Percentiles rank a stretch among this genome's conserved stretches.
phyloP scores from a whole-genome alignment of 2,888 invertebrate genomes.

The Drosophila imparisetae region DNA sequence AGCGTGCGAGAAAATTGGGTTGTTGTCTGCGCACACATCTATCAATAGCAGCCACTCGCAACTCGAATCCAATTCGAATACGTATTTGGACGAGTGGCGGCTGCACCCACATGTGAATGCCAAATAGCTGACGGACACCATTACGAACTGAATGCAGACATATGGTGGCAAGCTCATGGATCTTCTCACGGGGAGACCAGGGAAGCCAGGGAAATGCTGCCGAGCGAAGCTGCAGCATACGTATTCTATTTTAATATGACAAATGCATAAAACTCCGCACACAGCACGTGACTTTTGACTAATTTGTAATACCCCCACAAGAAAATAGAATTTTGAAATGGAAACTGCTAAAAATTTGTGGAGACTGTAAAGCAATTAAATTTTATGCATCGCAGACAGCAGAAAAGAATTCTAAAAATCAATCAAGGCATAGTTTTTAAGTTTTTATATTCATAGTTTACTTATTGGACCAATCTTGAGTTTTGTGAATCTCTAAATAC shows the following conservation, averaged over 20 bases:
- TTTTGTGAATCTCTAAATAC: background rate
- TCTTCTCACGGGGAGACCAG: constrained; percentile 14
- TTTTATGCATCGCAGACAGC: background rate
- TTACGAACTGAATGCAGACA: constrained; percentile 43
- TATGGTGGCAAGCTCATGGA: constrained; percentile 35
- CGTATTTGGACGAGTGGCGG: constrained; percentile 1
- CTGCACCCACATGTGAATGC: constrained; percentile 40
- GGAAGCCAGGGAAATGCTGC: background rate
- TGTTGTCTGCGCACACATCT: constrained; percentile 60
- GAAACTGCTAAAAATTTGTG: background rate
- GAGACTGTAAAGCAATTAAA: background rate
- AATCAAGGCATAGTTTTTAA: background rate
- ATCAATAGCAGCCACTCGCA: constrained; percentile 64
- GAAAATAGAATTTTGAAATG: background rate
- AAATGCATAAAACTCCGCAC: constrained; percentile 50
- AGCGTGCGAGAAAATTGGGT: constrained; percentile 50
- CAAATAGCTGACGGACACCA: constrained; percentile 40
- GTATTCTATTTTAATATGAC: constrained; percentile 53
- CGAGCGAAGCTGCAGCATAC: constrained; percentile 21
- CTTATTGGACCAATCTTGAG: background rate
- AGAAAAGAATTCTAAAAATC: too few species aligned
- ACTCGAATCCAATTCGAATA: constrained; percentile 1
- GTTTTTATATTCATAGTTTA: background rate
- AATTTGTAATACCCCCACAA: constrained; percentile 23
- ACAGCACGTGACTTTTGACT: constrained; percentile 68